A percentile compares a stretch with the other conserved stretches of the same genome.
These are phyloP conservation scores for Terebella lapidaria DNA, from an alignment of 2,888 invertebrate genomes.

Conservation along the genomic window DNA sequence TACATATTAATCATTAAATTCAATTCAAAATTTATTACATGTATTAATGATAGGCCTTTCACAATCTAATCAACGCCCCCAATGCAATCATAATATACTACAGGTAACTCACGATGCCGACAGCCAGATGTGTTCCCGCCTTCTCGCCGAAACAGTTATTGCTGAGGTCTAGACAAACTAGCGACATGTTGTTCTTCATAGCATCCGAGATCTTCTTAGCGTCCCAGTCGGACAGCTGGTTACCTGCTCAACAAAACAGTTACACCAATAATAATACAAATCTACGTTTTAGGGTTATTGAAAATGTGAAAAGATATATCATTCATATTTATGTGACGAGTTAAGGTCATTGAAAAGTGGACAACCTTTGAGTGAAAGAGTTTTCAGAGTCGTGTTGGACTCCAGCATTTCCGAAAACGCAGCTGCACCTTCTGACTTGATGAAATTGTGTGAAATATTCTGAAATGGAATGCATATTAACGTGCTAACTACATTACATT, in stretches of 20 bases:
- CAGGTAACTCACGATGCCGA: slow-evolving; percentile 35
- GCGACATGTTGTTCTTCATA: slow-evolving; percentile 40
- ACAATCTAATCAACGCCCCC: too few species aligned
- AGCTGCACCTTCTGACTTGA: slow-evolving; percentile 33
- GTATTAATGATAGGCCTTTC: too few species aligned
- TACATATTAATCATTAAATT: too few species aligned
- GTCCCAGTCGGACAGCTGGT: slow-evolving; percentile 40
- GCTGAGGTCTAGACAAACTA: slow-evolving; percentile 43
- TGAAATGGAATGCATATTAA: too few species aligned
- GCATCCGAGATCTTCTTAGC: slow-evolving; percentile 36
- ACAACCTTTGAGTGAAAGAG: slow-evolving; percentile 39
- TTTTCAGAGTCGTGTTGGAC: slow-evolving; percentile 43
- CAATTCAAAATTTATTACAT: too few species aligned
- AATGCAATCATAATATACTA: too few species aligned
- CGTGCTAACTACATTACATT: too few species aligned
- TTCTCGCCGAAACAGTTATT: slow-evolving; percentile 42
- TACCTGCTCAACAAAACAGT: slow-evolving; percentile 29
- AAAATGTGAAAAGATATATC: background rate
- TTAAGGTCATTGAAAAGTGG: too few species aligned
- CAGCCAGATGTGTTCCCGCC: slow-evolving; percentile 38
- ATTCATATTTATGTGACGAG: too few species aligned
- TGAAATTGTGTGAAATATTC: slow-evolving; percentile 47
- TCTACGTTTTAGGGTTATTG: too few species aligned
- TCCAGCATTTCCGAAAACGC: slow-evolving; percentile 45
- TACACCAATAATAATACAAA: background rate